Evolutionary conservation across 2,113 vertebrate genomes (phyloP), one percentile per base, ranked within the genome.

Genomic region (Erythrocercus mccallii): DNA sequence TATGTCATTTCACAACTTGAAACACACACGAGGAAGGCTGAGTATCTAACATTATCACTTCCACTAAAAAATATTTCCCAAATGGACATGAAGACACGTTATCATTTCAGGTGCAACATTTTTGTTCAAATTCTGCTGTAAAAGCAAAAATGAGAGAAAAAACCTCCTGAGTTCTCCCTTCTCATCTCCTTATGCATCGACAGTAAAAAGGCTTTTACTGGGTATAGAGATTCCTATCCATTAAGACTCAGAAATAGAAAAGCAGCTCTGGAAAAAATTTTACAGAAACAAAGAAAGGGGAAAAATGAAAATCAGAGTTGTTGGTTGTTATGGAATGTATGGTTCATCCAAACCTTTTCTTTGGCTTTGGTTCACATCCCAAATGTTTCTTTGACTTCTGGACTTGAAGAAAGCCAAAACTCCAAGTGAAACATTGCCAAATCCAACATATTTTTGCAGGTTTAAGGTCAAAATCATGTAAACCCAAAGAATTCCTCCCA

Each of bases 371-470:
- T 95, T 96, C 86, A 71, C n/a, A 69, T 53, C 74, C 86, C 60
- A 94, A 93, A 94, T 40, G 81, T 91, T 96, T 68, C 92, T 97
- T 92, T 96, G 95, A 96, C 95, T 96, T 97, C 95, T 96, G 83
- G 85, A 78, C 60, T 95, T 85, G 80, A 93, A 93, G 66, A 72
- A 96, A 95, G 95, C 91, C 94, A 96, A 96, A 96, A 73, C 62
- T 87, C 47, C 27, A 91, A 93, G 71, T 79, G 86, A 96, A 96
- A 95, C 20, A 1, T 73, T 93, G 96, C 97, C 96, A 97, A 97
- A 96, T 96, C 74, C 81, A 93, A 96, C 87, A 96, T 90, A 91
- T 54, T 94, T 97, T 86, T 94, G 86, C 71, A 95, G 90, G 94
- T 96, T 95, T 95, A 73, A 91, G 96, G 95, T 96, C 94, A 96